Percentiles rank a stretch among this genome's conserved stretches.
Evolutionary conservation across 2,113 vertebrate genomes (phyloP).

Genomic region (Scatophagus argus): DNA sequence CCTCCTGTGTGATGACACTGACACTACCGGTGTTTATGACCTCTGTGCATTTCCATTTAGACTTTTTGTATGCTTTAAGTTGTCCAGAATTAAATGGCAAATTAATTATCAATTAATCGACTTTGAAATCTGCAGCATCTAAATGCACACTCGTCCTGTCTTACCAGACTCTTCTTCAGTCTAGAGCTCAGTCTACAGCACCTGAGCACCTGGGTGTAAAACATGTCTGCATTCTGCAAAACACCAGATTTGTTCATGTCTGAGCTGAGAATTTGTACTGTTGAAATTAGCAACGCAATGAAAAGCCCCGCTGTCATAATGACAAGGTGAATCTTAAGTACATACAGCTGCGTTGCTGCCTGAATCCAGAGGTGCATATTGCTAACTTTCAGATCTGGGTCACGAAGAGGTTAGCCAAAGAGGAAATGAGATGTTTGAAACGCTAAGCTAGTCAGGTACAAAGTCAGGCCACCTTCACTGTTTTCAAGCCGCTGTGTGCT

Average conservation of each 20-base stretch:
- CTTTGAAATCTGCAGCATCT: background rate
- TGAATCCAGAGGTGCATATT: background rate
- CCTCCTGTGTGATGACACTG: constrained; percentile 7
- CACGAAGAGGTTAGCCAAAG: constrained; percentile 1
- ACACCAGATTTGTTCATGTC: background rate
- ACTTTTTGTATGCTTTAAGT: background rate
- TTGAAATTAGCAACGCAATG: too few relatives aligned
- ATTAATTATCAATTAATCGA: background rate
- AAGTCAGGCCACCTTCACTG: background rate
- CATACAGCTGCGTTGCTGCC: background rate
- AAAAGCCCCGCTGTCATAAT: background rate
- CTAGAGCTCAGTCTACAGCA: background rate
- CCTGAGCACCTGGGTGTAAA: background rate
- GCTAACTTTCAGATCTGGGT: background rate
- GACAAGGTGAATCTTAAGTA: background rate
- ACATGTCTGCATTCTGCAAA: background rate
- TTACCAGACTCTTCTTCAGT: background rate
- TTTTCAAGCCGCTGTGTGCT: background rate
- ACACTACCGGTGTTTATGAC: background rate
- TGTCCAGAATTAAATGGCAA: background rate
- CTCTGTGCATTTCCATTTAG: background rate
- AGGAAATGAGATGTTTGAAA: constrained; percentile 18
- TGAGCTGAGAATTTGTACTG: background rate
- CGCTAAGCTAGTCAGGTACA: background rate
- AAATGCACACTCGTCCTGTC: background rate